These are phyloP conservation scores for Lontra canadensis DNA, from an alignment of 2,113 vertebrate genomes.

Conservation along the genomic window DNA sequence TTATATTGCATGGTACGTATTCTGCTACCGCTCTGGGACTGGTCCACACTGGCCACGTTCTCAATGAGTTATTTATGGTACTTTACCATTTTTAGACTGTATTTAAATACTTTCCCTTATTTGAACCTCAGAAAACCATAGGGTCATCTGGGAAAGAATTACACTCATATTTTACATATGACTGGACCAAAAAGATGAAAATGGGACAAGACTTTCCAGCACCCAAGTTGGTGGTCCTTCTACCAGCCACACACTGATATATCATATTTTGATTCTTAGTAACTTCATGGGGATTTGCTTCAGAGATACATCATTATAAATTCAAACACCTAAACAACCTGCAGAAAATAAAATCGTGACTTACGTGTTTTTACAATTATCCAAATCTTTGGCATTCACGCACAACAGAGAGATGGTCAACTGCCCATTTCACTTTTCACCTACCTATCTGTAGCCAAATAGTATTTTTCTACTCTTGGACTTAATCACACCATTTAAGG, in stretches of 20 bases:
- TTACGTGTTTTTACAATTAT: background rate
- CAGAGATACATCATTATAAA: background rate
- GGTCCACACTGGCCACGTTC: background rate
- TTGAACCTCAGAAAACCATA: background rate
- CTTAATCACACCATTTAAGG: background rate
- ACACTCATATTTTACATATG: background rate
- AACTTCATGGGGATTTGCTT: background rate
- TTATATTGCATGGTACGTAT: fast-evolving
- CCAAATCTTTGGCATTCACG: background rate
- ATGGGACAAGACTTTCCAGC: background rate
- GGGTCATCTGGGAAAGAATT: background rate
- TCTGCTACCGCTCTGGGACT: background rate
- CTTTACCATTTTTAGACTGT: background rate
- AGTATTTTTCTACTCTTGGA: background rate
- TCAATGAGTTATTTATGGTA: background rate
- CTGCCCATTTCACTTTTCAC: background rate
- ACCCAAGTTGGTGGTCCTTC: background rate
- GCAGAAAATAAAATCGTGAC: background rate
- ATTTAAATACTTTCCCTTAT: conserved; percentile 13
- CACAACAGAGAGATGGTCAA: background rate
- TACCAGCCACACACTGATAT: background rate
- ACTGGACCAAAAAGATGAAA: background rate
- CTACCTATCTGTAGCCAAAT: background rate
- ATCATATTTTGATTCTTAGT: background rate
- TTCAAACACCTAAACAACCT: background rate